Percentiles rank a stretch among this genome's conserved stretches.
These are phyloP conservation scores for Danionella dracula DNA, from an alignment of 2,797 vertebrate species.

Conservation along the genomic window DNA sequence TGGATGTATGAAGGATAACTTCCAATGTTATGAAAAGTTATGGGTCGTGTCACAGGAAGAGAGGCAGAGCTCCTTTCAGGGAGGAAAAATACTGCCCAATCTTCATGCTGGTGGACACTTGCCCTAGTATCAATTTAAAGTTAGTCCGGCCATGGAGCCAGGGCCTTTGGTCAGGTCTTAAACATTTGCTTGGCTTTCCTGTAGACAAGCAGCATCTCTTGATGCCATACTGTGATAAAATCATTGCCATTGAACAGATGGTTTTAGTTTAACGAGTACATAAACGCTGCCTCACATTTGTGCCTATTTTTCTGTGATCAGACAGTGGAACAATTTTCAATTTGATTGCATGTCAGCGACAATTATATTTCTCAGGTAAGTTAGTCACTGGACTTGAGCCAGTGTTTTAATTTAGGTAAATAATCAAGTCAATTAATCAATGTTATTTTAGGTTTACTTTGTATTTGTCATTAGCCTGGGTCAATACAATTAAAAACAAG, in stretches of 20 bases:
- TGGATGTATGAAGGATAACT: too few species aligned
- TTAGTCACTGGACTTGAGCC: conserved; percentile 66
- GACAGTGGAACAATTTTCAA: conserved; percentile 71
- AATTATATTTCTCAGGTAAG: conserved; percentile 67
- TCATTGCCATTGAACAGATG: conserved; percentile 68
- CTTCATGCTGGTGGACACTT: too few species aligned
- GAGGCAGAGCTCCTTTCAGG: too few species aligned
- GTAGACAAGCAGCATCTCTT: conserved; percentile 21
- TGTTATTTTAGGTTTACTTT: conserved; percentile 50
- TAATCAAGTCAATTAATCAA: conserved; percentile 70
- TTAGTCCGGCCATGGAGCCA: too few species aligned
- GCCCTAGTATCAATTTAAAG: too few species aligned
- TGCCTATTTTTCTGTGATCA: conserved; percentile 63
- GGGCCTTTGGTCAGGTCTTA: too few species aligned
- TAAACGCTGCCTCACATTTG: conserved; percentile 67
- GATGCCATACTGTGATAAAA: conserved; percentile 51
- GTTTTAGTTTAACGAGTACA: conserved; percentile 73
- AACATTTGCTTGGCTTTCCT: too few species aligned
- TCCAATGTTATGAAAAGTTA: too few species aligned
- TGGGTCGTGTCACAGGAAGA: too few species aligned
- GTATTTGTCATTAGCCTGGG: conserved; percentile 25
- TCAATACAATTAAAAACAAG: conserved; percentile 33
- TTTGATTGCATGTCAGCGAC: conserved; percentile 72
- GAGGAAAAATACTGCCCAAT: too few species aligned
- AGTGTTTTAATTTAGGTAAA: conserved; percentile 68